phyloP scores from a whole-genome alignment of 1,140 invertebrate genomes.

The Drosophila yakuba region DNA sequence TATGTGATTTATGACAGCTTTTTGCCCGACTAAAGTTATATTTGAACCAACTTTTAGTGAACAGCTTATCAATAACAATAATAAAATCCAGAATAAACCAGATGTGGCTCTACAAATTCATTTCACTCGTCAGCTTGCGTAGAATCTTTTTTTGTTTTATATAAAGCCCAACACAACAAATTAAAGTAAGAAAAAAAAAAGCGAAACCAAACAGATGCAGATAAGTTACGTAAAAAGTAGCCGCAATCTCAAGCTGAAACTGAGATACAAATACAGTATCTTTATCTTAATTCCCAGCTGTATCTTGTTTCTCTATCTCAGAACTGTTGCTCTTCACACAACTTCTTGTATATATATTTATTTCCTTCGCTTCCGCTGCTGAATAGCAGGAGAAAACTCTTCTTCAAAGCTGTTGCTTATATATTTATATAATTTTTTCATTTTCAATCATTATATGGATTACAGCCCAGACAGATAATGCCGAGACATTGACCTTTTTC shows the following conservation, averaged over 20 bases:
- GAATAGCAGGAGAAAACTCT: slow-evolving; percentile 18
- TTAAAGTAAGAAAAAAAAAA: neutral
- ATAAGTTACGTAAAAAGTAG: slow-evolving; percentile 13
- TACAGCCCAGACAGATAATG: slow-evolving; percentile 10
- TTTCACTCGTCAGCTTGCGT: neutral
- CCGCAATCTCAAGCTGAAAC: neutral
- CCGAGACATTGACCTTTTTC: slow-evolving; percentile 50
- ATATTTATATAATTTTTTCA: slow-evolving; percentile 18
- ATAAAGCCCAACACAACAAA: neutral
- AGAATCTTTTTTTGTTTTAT: neutral
- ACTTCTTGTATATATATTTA: slow-evolving; percentile 8
- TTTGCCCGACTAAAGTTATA: slow-evolving; percentile 1
- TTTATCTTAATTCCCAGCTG: slow-evolving; percentile 24
- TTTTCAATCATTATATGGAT: slow-evolving; percentile 13
- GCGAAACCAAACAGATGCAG: neutral
- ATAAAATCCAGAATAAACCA: slow-evolving; percentile 6
- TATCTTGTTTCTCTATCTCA: slow-evolving; percentile 30
- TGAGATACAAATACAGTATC: neutral
- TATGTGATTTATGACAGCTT: slow-evolving; percentile 49
- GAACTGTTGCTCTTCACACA: slow-evolving; percentile 27
- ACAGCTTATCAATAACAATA: slow-evolving; percentile 33
- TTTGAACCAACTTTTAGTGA: slow-evolving; percentile 17
- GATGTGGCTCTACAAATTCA: slow-evolving; percentile 23
- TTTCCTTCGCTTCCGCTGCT: slow-evolving; percentile 44
- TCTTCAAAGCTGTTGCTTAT: slow-evolving; percentile 28